Evolutionary conservation across 2,113 vertebrate species (phyloP).

Genomic region (Psilopsiagon aurifrons): DNA sequence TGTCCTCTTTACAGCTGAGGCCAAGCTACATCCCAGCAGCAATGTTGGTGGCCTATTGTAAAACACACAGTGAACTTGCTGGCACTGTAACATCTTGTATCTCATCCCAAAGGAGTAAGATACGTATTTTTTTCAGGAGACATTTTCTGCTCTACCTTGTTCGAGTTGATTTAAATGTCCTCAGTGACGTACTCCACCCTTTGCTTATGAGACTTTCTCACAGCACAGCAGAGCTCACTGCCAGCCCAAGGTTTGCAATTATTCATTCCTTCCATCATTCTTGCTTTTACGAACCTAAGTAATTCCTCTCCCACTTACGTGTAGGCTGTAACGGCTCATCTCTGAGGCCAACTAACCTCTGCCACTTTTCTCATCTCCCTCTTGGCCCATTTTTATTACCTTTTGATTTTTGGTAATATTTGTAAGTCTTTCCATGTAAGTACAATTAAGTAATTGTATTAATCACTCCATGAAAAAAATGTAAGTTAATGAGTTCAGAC

Average conservation of each 20-base stretch:
- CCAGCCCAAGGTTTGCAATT: slow-evolving; percentile 7
- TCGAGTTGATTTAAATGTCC: background rate
- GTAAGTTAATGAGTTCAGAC: background rate
- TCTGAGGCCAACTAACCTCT: background rate
- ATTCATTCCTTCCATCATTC: background rate
- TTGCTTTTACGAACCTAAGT: background rate
- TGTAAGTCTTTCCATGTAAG: background rate
- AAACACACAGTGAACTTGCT: background rate
- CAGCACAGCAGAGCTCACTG: background rate
- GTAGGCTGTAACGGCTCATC: background rate
- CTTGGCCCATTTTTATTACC: background rate
- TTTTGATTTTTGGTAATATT: background rate
- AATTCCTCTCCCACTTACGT: background rate
- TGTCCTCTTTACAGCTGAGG: background rate
- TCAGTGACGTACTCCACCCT: background rate
- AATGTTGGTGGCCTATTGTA: background rate
- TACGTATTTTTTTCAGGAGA: background rate
- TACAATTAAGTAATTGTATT: background rate
- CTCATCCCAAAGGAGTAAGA: background rate
- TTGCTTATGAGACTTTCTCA: background rate
- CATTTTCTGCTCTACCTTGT: background rate
- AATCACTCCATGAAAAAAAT: background rate
- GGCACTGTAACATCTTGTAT: background rate
- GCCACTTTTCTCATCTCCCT: background rate
- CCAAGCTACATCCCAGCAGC: background rate